Evolutionary conservation across 2,113 vertebrate species (phyloP).

Genomic region (Scomber colias): DNA sequence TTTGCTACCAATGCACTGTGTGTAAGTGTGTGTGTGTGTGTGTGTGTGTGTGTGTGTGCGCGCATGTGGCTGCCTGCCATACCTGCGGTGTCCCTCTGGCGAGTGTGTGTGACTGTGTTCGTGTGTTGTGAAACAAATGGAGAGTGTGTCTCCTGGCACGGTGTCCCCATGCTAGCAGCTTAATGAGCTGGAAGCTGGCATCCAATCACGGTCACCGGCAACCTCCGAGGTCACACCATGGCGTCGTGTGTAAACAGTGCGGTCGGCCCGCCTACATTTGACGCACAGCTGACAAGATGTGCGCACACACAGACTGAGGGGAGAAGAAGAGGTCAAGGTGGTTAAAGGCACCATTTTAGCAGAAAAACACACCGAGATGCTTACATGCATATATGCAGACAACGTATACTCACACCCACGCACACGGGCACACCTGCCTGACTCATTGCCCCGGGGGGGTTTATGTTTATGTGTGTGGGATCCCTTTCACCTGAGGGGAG

Average conservation of each 20-base stretch:
- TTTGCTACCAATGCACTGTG: slow-evolving; percentile 17
- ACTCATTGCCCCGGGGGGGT: slow-evolving; percentile 21
- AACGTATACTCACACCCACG: neutral
- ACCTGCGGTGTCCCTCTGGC: slow-evolving; percentile 63
- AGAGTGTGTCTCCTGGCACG: slow-evolving; percentile 68
- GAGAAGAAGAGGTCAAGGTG: slow-evolving; percentile 47
- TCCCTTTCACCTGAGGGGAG: slow-evolving; percentile 33
- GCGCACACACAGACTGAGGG: slow-evolving; percentile 43
- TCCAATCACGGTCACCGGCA: slow-evolving; percentile 65
- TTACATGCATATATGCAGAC: slow-evolving; percentile 31
- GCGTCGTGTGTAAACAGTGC: slow-evolving; percentile 59
- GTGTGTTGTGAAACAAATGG: slow-evolving; percentile 82
- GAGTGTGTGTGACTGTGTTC: slow-evolving; percentile 68
- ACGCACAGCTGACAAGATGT: slow-evolving; percentile 64
- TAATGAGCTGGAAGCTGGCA: slow-evolving; percentile 74
- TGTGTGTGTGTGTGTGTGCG: slow-evolving; percentile 39
- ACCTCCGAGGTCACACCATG: slow-evolving; percentile 64
- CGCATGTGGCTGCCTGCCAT: slow-evolving; percentile 50
- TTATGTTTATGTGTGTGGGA: slow-evolving; percentile 14
- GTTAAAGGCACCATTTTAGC: slow-evolving; percentile 45
- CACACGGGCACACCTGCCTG: slow-evolving; percentile 43
- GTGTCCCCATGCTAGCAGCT: slow-evolving; percentile 47
- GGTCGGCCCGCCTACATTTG: slow-evolving; percentile 67
- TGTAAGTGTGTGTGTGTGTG: slow-evolving; percentile 34
- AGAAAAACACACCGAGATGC: slow-evolving; percentile 34